Conservation (phyloP, 2,888 invertebrate genomes). For the Ophion costatus region DNA sequence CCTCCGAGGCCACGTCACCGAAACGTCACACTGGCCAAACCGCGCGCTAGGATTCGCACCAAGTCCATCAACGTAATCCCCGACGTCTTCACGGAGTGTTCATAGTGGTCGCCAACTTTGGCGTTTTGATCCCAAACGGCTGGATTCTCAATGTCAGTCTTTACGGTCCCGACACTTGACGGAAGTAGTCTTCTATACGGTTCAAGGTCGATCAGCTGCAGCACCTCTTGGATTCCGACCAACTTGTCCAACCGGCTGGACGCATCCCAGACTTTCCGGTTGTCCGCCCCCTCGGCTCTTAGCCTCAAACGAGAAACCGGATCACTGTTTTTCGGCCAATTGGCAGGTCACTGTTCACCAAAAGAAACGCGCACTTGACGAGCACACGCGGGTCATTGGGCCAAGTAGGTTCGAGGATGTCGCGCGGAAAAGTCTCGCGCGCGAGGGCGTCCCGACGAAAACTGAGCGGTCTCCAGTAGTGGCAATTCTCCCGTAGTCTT, state of each 20-base stretch:
- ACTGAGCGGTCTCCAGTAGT: constrained; percentile 34
- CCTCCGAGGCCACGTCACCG: constrained; percentile 69
- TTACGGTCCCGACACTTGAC: background rate
- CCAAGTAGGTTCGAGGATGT: background rate
- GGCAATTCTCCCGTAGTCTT: background rate
- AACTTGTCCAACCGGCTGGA: background rate
- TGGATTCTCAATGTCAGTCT: too few relatives aligned
- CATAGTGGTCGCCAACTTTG: background rate
- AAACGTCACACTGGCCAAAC: constrained; percentile 4
- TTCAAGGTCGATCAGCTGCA: background rate
- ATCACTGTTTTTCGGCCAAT: too few relatives aligned
- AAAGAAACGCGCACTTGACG: too few relatives aligned
- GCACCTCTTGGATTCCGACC: background rate
- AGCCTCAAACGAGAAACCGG: background rate
- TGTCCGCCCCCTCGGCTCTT: background rate
- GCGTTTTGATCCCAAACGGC: background rate
- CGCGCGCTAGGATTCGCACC: background rate
- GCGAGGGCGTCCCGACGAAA: constrained; percentile 65
- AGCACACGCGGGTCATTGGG: too few relatives aligned
- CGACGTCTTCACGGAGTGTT: background rate
- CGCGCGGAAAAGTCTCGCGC: background rate
- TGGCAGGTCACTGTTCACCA: too few relatives aligned
- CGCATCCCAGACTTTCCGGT: background rate
- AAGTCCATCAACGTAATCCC: background rate
- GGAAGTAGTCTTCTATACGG: background rate